These are phyloP conservation scores for Muscicapa striata DNA, from an alignment of 2,797 vertebrate genomes.

Conservation along the genomic window DNA sequence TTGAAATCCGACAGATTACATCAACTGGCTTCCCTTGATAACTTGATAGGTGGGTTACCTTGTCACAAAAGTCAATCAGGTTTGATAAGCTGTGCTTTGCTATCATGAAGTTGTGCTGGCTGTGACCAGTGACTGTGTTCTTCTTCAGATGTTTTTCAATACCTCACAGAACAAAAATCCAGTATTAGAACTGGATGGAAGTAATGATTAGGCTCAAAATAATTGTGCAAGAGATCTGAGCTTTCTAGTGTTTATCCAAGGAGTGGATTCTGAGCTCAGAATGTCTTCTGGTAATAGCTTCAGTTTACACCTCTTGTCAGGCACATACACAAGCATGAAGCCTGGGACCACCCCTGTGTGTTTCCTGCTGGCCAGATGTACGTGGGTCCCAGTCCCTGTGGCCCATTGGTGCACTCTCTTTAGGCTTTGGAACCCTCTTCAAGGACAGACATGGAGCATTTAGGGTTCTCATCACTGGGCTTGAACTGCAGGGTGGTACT, in stretches of 20 bases:
- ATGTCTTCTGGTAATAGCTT: background rate
- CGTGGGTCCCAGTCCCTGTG: rapidly evolving
- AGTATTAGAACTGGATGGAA: background rate
- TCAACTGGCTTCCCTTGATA: background rate
- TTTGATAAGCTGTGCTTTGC: background rate
- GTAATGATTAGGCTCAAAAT: background rate
- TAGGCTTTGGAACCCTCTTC: background rate
- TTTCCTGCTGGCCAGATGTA: background rate
- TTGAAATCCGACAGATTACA: background rate
- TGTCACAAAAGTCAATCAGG: background rate
- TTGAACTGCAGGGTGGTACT: background rate
- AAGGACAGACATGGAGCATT: background rate
- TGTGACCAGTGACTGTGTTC: background rate
- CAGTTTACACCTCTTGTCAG: background rate
- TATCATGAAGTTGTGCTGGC: background rate
- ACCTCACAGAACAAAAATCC: background rate
- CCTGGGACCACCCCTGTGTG: background rate
- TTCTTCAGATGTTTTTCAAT: background rate
- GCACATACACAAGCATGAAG: rapidly evolving
- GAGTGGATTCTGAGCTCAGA: background rate
- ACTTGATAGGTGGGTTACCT: background rate
- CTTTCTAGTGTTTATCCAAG: background rate
- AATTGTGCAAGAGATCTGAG: too few relatives aligned
- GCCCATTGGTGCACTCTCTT: background rate
- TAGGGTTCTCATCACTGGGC: background rate